phyloP scores from a whole-genome alignment of 1,140 invertebrate genomes.

The Phymorhynchus buccinoides region DNA sequence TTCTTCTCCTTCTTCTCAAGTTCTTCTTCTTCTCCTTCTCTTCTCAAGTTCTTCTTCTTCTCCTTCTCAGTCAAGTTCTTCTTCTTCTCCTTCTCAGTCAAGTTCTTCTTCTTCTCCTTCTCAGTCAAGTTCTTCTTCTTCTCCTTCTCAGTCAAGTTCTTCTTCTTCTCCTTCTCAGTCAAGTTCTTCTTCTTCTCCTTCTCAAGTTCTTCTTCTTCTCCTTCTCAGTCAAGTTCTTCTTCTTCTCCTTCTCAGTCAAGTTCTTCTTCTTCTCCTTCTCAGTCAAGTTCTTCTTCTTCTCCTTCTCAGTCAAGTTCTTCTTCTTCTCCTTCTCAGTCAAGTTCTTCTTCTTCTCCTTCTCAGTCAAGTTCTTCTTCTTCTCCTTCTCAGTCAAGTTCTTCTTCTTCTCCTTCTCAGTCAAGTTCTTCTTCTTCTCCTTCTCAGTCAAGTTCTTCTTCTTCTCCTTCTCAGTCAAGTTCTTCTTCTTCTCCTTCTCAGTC shows the following conservation, averaged over 20 bases:
- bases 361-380: not conserved
- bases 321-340: not conserved
- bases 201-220: not conserved
- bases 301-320: not conserved
- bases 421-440: too few relatives aligned
- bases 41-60: not conserved
- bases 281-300: not conserved
- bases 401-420: too few relatives aligned
- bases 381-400: too few relatives aligned
- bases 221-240: too few relatives aligned
- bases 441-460: too few relatives aligned
- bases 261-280: not conserved
- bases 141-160: slow-evolving; percentile 3
- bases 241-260: slow-evolving; percentile 24
- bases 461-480: too few relatives aligned
- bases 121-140: not conserved
- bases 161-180: not conserved
- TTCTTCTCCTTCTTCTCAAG: not conserved
- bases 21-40: not conserved
- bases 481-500: too few relatives aligned
- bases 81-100: not conserved
- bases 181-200: not conserved
- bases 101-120: not conserved
- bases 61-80: not conserved
- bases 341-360: not conserved